Conservation (phyloP, 2,888 invertebrate species). For the Hermaeophaga mercurialis region DNA sequence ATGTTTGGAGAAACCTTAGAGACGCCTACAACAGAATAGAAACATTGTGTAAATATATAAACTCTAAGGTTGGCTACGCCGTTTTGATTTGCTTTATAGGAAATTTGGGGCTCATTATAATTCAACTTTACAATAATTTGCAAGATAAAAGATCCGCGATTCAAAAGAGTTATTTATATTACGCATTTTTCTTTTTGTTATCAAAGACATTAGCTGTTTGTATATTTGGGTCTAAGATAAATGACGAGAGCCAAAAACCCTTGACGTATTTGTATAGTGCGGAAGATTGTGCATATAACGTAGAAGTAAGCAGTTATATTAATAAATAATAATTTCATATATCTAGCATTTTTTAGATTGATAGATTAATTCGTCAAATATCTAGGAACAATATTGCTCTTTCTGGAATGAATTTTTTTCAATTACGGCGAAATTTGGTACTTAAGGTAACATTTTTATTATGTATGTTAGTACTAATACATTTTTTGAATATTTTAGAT, state of each 20-base stretch:
- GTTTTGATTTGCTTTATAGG: conserved; percentile 41
- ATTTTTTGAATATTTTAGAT: conserved; percentile 41
- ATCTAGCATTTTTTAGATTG: conserved; percentile 14
- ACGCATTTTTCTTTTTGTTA: conserved; percentile 22
- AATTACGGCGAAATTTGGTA: conserved; percentile 49
- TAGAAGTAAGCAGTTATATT: conserved; percentile 24
- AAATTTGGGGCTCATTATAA: conserved; percentile 41
- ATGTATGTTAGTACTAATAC: conserved; percentile 37
- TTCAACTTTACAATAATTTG: conserved; percentile 40
- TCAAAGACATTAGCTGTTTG: conserved; percentile 63
- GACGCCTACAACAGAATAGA: conserved; percentile 42
- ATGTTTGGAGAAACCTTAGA: conserved; percentile 38
- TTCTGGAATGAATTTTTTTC: conserved; percentile 50
- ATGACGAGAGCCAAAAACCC: conserved; percentile 59
- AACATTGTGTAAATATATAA: conserved; percentile 38
- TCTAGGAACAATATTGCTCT: conserved; percentile 40
- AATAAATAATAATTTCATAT: not conserved
- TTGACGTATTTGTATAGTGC: conserved; percentile 39
- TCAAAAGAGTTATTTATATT: conserved; percentile 19
- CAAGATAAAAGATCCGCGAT: not conserved
- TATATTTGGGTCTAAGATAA: conserved; percentile 62
- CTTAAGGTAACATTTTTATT: too few species aligned
- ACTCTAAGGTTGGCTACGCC: conserved; percentile 37
- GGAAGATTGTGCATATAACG: conserved; percentile 40
- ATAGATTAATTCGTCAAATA: conserved; percentile 41